Base-by-base conservation (phyloP, 2,113 vertebrate species). In the Origma solitaria region DNA sequence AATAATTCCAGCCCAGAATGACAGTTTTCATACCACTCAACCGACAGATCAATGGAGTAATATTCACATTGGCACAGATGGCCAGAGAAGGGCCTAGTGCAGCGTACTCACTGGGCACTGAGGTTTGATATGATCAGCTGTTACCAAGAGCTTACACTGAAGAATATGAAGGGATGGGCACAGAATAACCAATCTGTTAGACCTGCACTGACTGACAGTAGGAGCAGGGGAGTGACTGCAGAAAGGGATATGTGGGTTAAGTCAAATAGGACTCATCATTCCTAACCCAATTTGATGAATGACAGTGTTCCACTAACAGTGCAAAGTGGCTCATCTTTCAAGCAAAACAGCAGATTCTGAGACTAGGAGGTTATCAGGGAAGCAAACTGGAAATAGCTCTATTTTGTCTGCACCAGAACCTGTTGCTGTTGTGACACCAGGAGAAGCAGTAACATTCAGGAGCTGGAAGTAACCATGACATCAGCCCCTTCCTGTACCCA, bases 401-500 rank as follows among this genome's bases (percentile, higher is more conserved):
- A 4, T 45, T 66, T 62, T 23, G 16, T 27, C 47, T 56, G 31
- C 56, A 51, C 44, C 53, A 71, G 35, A 89, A 25, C 22, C 37
- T 71, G 21, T 20, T 69, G 35, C 21, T 62, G 6, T 27, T 61
- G 37, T 16, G 13, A 15, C 44, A 28, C 8, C 11, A 56, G 30
- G 15, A 78, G 31, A 70, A 73, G 25, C 3, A 3, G 42, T 9
- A 53, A 57, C 12, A 11, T 11, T 62, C 2, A 6, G 19, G 21
- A 66, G 9, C 4, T 7, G 12, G 47, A 72, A 79, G 47, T 28
- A 69, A 50, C 1, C 0, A 27, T 1, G 0, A 42, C 3, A 14
- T 58, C n/a, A 57, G 15, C 21, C 20, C 13, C 20, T 31, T 44
- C 37, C 54, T 38, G 25, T 25, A 68, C 5, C 20, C 40, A 51